Conservation (phyloP, 2,797 vertebrate species). For the Diceros bicornis region DNA sequence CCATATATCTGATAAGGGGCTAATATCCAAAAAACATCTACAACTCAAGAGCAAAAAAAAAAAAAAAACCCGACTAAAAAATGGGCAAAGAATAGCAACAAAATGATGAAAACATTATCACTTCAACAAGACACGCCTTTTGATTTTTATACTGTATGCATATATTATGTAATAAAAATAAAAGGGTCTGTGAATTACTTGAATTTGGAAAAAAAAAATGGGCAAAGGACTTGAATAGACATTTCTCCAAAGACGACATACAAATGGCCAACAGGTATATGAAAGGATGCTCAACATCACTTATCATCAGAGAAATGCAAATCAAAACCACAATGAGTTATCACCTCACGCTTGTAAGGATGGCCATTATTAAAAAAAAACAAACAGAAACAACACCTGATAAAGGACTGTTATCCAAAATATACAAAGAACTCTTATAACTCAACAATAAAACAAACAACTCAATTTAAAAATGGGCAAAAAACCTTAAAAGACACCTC, state of each 20-base stretch:
- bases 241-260: conserved; percentile 31
- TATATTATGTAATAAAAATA: background rate
- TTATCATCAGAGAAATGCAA: background rate
- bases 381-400: background rate
- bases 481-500: too few relatives aligned
- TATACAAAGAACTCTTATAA: background rate
- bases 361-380: conserved; percentile 31
- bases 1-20: background rate
- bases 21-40: background rate
- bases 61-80: background rate
- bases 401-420: background rate
- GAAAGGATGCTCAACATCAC: background rate
- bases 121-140: background rate
- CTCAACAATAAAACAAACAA: background rate
- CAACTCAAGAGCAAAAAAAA: background rate
- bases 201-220: background rate
- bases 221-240: background rate
- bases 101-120: background rate
- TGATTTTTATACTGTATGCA: background rate
- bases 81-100: background rate
- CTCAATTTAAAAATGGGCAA: background rate
- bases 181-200: background rate
- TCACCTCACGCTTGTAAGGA: background rate
- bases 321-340: background rate
- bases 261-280: background rate